phyloP scores from a whole-genome alignment of 2,113 vertebrate genomes.

The Dipodomys stephensi region DNA sequence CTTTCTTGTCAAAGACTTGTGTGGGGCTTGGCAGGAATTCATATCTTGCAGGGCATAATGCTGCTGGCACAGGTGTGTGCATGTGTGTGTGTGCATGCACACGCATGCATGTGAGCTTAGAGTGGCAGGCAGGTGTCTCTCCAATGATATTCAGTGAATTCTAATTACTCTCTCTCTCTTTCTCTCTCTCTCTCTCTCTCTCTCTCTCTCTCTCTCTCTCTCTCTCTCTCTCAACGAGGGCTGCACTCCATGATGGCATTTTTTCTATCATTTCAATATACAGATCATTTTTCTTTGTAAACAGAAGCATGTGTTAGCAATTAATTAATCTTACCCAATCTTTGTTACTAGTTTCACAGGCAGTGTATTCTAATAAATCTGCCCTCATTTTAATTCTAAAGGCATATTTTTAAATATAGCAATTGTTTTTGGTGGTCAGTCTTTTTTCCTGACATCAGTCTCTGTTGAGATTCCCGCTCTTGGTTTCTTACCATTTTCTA shows the following conservation, averaged over 20 bases:
- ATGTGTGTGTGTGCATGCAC: too few relatives aligned
- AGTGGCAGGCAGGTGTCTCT: background rate
- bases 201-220: too few relatives aligned
- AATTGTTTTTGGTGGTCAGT: background rate
- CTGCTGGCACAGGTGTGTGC: background rate
- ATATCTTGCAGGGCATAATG: background rate
- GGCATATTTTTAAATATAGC: background rate
- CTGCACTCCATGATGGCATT: background rate
- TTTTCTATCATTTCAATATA: background rate
- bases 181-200: too few relatives aligned
- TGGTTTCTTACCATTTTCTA: background rate
- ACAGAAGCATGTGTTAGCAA: background rate
- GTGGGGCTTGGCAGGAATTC: background rate
- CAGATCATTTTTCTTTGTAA: background rate
- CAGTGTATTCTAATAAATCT: background rate
- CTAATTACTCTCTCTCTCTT: too few relatives aligned
- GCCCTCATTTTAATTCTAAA: background rate
- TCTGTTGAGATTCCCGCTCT: background rate
- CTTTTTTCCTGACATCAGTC: background rate
- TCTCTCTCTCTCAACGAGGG: background rate
- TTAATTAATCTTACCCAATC: background rate
- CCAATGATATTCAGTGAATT: background rate
- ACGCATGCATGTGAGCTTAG: too few relatives aligned
- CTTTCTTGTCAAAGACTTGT: background rate
- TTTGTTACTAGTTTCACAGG: background rate